Base-by-base conservation (phyloP, 2,113 vertebrate genomes). In the Grus americana region DNA sequence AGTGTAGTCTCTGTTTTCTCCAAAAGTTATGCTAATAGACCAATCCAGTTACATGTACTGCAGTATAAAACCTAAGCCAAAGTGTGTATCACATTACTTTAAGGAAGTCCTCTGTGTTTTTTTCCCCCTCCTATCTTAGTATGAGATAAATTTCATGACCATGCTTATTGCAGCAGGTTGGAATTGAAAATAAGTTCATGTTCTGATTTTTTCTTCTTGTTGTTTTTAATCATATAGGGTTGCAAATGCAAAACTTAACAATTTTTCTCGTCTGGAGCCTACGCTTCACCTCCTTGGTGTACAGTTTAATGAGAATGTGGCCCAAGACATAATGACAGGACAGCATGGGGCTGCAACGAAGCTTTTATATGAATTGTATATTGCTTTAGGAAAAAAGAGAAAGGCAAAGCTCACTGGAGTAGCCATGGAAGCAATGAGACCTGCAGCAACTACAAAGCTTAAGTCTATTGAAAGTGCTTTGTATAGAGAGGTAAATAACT, bases 231-330 rank as follows among this genome's bases (percentile, higher is more conserved):
- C 20, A 23, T 91, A 18, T 68, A 99, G 99, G 92, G 93, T 95
- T 52, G 97, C 98, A 47, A 97, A 97, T 94, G 98, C 99, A 76
- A 99, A 98, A 95, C 87, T 99, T 83, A 99, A 98, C 89, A 99
- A 99, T 91, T 99, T 99, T 95, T 98, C 98, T 44, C 99, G 98
- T 27, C 94, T 99, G 83, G 98, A 99, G 86, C 99, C 99, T 30
- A 99, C 99, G 0, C 96, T 99, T 62, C 98, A 98, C 10, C 97
- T 99, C 57, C 94, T 99, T 95, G 98, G 99, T 44, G 98, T 99
- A 87, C 97, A 98, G 36, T 99, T 99, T 87, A 98, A 99, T 96
- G 97, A 98, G 88, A 98, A 97, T 66, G 97, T 98, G 94, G 98
- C 98, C 49, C 98, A 98, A 81, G 98, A 96, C 18, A 97, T 99